phyloP scores from a whole-genome alignment of 2,888 invertebrate genomes.

The Acrocera orbiculus region DNA sequence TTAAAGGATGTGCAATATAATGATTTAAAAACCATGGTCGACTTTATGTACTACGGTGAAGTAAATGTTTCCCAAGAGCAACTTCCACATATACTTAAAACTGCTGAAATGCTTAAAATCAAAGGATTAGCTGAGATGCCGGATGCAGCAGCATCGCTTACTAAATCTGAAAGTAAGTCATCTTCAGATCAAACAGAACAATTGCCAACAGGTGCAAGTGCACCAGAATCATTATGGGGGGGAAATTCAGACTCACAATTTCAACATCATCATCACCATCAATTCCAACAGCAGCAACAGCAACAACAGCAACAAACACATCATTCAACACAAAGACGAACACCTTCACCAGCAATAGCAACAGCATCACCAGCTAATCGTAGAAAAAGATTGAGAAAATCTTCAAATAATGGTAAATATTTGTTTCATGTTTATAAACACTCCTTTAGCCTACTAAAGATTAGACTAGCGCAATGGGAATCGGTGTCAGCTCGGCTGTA shows the following conservation, averaged over 20 bases:
- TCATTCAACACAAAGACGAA: conserved; percentile 37
- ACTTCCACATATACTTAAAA: conserved; percentile 59
- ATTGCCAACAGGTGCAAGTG: conserved; percentile 25
- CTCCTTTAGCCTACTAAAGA: no score
- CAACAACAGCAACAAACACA: conserved; percentile 44
- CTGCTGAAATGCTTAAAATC: conserved; percentile 72
- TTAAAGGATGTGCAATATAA: conserved; percentile 74
- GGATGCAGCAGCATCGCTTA: conserved; percentile 53
- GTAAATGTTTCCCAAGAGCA: conserved; percentile 83
- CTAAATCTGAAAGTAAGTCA: conserved; percentile 47
- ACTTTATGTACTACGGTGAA: conserved; percentile 86
- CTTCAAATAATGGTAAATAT: conserved; percentile 38
- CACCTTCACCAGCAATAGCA: conserved; percentile 35
- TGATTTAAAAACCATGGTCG: conserved; percentile 72
- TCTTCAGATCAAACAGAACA: conserved; percentile 33
- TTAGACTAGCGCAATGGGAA: no score
- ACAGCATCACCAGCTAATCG: conserved; percentile 49
- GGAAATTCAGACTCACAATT: conserved; percentile 34
- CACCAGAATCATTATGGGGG: conserved; percentile 38
- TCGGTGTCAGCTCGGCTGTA: no score
- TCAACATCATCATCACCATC: conserved; percentile 36
- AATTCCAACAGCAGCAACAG: conserved; percentile 36
- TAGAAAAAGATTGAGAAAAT: conserved; percentile 42
- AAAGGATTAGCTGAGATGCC: conserved; percentile 81
- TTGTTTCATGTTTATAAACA: background rate